Conservation (phyloP, 2,113 vertebrate species). For the Scomber japonicus region DNA sequence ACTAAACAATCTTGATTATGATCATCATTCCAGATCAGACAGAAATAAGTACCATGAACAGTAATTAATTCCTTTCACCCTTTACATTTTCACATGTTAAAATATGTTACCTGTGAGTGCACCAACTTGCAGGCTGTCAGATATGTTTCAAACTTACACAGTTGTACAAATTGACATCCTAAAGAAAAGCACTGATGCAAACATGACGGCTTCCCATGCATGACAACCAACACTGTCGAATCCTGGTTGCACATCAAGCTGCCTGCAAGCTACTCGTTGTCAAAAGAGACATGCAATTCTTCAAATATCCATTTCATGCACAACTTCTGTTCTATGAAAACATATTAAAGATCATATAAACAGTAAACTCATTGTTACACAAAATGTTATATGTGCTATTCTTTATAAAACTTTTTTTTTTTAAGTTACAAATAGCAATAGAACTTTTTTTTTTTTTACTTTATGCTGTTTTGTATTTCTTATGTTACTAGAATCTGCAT, state of each 20-base stretch:
- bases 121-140: conserved; percentile 1
- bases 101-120: not conserved
- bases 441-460: too few species aligned
- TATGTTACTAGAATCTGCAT: not conserved
- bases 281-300: conserved; percentile 29
- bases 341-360: not conserved
- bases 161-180: not conserved
- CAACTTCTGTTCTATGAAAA: not conserved
- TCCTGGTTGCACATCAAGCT: conserved; percentile 13
- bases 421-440: too few species aligned
- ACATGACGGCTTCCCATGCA: conserved; percentile 39
- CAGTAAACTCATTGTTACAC: not conserved
- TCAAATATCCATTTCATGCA: conserved; percentile 40
- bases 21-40: not conserved
- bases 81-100: not conserved
- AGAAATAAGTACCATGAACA: not conserved
- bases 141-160: not conserved
- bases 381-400: not conserved
- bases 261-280: conserved; percentile 24
- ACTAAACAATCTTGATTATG: not conserved
- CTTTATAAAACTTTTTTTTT: too few species aligned
- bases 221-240: conserved; percentile 10
- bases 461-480: too few species aligned
- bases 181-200: conserved; percentile 21
- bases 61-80: not conserved